Percentiles rank a stretch among this genome's conserved stretches.
Evolutionary conservation across 1,140 invertebrate genomes (phyloP).

Genomic region (Pachyrhynchus sulphureomaculatus): DNA sequence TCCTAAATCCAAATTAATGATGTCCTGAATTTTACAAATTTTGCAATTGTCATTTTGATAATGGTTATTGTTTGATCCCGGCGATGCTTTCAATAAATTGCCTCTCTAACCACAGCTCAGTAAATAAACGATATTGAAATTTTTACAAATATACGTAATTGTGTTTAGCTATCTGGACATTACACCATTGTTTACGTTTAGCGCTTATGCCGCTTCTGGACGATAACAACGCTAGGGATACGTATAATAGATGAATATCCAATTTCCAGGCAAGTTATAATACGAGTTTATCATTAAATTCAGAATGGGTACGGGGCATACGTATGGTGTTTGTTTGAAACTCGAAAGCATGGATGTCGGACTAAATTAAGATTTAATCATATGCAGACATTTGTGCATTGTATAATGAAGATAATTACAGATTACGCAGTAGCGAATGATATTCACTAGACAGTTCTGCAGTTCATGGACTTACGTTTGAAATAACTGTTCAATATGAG

Average conservation of each 20-base stretch:
- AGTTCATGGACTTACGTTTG: too few species aligned
- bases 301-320: not conserved
- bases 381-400: not conserved
- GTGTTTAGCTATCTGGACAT: constrained; percentile 29
- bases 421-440: too few species aligned
- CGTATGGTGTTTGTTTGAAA: not conserved
- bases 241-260: constrained; percentile 32
- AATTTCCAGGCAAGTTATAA: constrained; percentile 32
- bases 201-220: constrained; percentile 20
- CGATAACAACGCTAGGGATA: constrained; percentile 27
- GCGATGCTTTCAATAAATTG: too few species aligned
- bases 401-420: too few species aligned
- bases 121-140: constrained; percentile 35
- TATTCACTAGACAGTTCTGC: too few species aligned
- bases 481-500: too few species aligned
- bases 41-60: constrained; percentile 42
- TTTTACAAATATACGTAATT: constrained; percentile 40
- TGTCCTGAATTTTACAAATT: constrained; percentile 43
- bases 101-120: not conserved
- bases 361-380: constrained; percentile 6
- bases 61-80: constrained; percentile 20
- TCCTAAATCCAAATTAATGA: constrained; percentile 35
- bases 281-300: constrained; percentile 24
- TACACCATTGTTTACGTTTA: constrained; percentile 21
- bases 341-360: not conserved